These are phyloP conservation scores for Schizopygopsis malacanthus DNA, from an alignment of 2,797 vertebrate genomes.

Conservation along the genomic window DNA sequence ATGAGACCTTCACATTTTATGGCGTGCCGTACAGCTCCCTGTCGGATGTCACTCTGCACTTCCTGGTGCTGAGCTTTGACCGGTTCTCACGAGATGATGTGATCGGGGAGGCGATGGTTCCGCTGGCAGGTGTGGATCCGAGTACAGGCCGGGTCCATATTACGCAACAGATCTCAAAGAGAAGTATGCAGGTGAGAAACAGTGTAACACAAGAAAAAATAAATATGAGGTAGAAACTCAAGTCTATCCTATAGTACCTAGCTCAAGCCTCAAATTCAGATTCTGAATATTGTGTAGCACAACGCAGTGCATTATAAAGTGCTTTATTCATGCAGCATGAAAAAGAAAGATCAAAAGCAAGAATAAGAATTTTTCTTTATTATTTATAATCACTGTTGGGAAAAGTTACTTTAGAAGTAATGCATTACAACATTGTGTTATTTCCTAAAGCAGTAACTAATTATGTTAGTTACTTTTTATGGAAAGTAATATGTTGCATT, in stretches of 20 bases:
- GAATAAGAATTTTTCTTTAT: too few species aligned
- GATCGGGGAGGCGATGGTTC: constrained; percentile 94
- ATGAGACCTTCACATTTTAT: constrained; percentile 98
- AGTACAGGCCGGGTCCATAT: constrained; percentile 93
- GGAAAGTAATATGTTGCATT: too few species aligned
- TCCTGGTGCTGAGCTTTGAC: constrained; percentile 95
- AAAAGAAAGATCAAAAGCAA: too few species aligned
- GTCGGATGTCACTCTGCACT: constrained; percentile 92
- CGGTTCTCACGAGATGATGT: constrained; percentile 95
- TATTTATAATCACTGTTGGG: too few species aligned
- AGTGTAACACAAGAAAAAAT: neutral
- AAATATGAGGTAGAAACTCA: neutral
- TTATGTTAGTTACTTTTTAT: too few species aligned
- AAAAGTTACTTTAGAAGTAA: too few species aligned
- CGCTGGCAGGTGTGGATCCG: constrained; percentile 89
- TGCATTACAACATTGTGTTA: too few species aligned
- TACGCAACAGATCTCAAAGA: constrained; percentile 90
- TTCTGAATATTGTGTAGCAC: neutral
- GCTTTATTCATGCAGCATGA: too few species aligned
- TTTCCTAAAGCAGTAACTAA: too few species aligned
- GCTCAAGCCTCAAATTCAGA: neutral
- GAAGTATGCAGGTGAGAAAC: constrained; percentile 89
- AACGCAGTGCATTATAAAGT: neutral
- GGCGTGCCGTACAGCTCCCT: constrained; percentile 94
- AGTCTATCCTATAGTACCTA: neutral